Conservation (phyloP, 2,888 invertebrate species). For the Ochlodes sylvanus region DNA sequence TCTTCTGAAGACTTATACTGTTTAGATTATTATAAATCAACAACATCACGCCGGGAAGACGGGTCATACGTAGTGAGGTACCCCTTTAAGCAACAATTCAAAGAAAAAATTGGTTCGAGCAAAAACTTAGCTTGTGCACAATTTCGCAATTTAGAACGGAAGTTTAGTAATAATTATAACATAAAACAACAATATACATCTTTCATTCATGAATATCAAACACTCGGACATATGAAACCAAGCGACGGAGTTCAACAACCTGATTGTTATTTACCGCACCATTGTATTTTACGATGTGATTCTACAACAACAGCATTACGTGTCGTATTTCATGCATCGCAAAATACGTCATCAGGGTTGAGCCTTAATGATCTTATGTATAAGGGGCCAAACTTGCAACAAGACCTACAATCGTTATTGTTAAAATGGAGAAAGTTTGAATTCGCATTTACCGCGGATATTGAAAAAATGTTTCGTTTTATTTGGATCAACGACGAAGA, state of each 20-base stretch:
- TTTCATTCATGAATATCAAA: constrained; percentile 38
- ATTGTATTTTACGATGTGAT: constrained; percentile 40
- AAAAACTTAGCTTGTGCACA: constrained; percentile 40
- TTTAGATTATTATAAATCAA: constrained; percentile 8
- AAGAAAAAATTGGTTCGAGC: constrained; percentile 36
- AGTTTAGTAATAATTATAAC: constrained; percentile 31
- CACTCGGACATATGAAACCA: constrained; percentile 39
- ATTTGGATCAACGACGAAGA: constrained; percentile 40
- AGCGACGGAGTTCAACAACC: constrained; percentile 7
- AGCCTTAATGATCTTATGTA: constrained; percentile 45
- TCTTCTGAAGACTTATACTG: constrained; percentile 13
- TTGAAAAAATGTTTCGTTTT: constrained; percentile 45
- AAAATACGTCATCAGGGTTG: constrained; percentile 37
- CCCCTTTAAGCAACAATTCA: constrained; percentile 32
- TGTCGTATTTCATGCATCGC: constrained; percentile 43
- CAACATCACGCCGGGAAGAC: constrained; percentile 32
- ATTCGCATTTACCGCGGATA: constrained; percentile 43
- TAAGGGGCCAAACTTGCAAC: constrained; percentile 43
- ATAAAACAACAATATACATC: constrained; percentile 36
- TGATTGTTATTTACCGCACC: constrained; percentile 42
- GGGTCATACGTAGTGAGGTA: constrained; percentile 38
- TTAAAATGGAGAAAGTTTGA: constrained; percentile 42
- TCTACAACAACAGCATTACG: constrained; percentile 43
- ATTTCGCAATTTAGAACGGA: constrained; percentile 38
- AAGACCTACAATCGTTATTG: constrained; percentile 39